Conservation (phyloP, 2,113 vertebrate genomes). For the Spilogale gracilis region DNA sequence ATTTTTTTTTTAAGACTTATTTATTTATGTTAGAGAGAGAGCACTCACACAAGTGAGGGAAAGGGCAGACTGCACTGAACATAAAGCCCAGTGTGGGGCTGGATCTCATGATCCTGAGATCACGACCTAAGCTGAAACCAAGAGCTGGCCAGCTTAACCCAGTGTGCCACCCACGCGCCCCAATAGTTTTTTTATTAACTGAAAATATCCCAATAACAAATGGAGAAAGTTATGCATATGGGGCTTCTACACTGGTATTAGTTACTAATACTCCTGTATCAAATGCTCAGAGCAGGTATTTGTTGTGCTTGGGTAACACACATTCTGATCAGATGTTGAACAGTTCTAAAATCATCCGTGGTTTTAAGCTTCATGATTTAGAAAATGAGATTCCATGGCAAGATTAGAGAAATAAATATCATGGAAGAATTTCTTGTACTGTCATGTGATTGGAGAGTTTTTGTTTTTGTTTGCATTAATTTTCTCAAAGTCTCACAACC, state of each 20-base stretch:
- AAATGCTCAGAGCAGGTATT: background rate
- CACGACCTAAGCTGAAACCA: no score
- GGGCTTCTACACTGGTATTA: background rate
- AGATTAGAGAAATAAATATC: background rate
- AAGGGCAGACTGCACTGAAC: no score
- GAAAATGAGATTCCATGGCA: background rate
- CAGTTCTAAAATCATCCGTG: background rate
- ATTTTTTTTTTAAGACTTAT: no score
- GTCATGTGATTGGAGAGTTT: background rate
- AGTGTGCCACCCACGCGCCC: background rate
- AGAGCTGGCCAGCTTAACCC: no score
- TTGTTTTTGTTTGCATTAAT: background rate
- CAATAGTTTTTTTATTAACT: background rate
- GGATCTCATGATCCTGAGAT: no score
- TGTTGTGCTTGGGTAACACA: background rate
- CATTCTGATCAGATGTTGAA: background rate
- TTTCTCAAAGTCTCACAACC: background rate
- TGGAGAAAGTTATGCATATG: background rate
- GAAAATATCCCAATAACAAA: background rate
- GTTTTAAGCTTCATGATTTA: background rate
- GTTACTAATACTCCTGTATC: background rate
- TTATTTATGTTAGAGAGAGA: no score
- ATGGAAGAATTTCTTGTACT: background rate
- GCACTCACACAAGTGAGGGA: no score
- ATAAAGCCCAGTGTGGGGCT: no score